These are phyloP conservation scores for Acleris holmiana DNA, from an alignment of 2,888 invertebrate genomes.

Conservation along the genomic window DNA sequence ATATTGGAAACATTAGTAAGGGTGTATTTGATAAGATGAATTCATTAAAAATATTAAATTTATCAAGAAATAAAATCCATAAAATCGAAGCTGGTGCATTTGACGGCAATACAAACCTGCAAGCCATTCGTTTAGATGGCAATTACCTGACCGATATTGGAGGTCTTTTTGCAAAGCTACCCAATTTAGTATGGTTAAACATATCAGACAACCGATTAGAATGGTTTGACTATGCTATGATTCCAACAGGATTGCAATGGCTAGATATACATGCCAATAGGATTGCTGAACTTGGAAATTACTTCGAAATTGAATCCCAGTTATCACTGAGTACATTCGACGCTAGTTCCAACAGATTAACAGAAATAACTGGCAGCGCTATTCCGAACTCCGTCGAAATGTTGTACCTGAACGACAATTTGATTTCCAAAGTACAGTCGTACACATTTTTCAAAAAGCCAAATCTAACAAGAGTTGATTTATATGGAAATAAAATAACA, in stretches of 20 bases:
- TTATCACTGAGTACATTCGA: slow-evolving; percentile 91
- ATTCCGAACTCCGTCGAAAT: slow-evolving; percentile 93
- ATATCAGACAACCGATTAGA: slow-evolving; percentile 93
- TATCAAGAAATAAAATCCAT: slow-evolving; percentile 93
- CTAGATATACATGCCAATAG: slow-evolving; percentile 93
- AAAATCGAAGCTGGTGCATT: slow-evolving; percentile 91
- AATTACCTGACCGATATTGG: slow-evolving; percentile 92
- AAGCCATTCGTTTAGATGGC: slow-evolving; percentile 92
- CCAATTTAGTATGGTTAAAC: slow-evolving; percentile 93
- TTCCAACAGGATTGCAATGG: slow-evolving; percentile 93
- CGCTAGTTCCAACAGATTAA: slow-evolving; percentile 91
- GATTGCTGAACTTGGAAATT: slow-evolving; percentile 92
- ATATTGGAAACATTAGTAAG: slow-evolving; percentile 90
- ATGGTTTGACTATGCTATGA: slow-evolving; percentile 93
- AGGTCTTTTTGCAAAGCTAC: slow-evolving; percentile 91
- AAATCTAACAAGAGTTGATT: slow-evolving; percentile 91
- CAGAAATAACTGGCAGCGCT: slow-evolving; percentile 92
- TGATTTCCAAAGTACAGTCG: slow-evolving; percentile 92
- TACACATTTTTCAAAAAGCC: slow-evolving; percentile 95
- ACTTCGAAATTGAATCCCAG: slow-evolving; percentile 92
- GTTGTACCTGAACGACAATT: slow-evolving; percentile 91
- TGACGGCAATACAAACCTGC: slow-evolving; percentile 90
- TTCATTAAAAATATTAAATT: slow-evolving; percentile 91
- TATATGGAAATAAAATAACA: slow-evolving; percentile 92
- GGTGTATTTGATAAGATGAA: slow-evolving; percentile 92